Conservation (phyloP, 2,888 invertebrate genomes). For the Drosophila anomelani region DNA sequence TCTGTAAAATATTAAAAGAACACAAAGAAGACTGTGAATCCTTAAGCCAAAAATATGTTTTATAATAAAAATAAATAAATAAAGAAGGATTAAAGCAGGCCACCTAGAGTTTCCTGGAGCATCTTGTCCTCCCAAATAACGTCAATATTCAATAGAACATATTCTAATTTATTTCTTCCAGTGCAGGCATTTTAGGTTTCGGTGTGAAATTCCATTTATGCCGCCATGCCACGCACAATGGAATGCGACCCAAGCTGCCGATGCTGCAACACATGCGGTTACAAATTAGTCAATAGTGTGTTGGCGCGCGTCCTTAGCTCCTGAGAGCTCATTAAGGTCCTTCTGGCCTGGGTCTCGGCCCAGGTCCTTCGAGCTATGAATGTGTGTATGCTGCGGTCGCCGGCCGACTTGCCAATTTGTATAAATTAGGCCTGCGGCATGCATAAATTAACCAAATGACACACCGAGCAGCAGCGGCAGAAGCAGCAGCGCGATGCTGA, state of each 20-base stretch:
- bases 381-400: constrained; percentile 34
- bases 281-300: constrained; percentile 77
- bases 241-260: constrained; percentile 53
- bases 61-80: not conserved
- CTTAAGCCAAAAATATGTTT: not conserved
- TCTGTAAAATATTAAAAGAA: not conserved
- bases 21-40: too few relatives aligned
- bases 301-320: constrained; percentile 34
- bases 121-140: too few relatives aligned
- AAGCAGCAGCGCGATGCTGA: not conserved
- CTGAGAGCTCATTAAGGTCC: constrained; percentile 67
- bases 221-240: constrained; percentile 49
- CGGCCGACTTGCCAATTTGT: constrained; percentile 63
- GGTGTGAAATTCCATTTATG: constrained; percentile 69
- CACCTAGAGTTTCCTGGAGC: too few relatives aligned
- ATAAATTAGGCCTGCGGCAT: constrained; percentile 64
- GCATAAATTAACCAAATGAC: constrained; percentile 57
- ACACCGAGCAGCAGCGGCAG: constrained; percentile 1
- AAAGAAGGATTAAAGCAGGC: not conserved
- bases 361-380: not conserved
- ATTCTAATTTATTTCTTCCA: not conserved
- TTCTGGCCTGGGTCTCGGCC: not conserved
- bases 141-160: not conserved
- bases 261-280: constrained; percentile 66
- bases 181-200: constrained; percentile 22